Conservation (phyloP, 2,113 vertebrate genomes). For the Triplophysa rosa region DNA sequence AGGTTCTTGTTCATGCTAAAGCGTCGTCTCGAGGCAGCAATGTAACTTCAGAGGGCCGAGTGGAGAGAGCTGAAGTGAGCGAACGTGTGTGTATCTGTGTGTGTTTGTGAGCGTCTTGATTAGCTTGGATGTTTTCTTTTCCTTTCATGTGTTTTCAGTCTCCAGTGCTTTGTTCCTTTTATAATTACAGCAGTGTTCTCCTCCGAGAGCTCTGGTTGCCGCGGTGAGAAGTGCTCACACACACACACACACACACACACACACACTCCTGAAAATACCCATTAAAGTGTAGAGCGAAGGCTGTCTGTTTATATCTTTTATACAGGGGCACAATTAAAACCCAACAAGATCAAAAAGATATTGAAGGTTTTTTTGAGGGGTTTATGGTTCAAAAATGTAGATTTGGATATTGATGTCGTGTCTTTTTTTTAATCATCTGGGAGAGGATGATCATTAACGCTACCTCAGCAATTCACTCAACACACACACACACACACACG, state of each 20-base stretch:
- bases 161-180: constrained; percentile 73
- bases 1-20: constrained; percentile 3
- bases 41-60: constrained; percentile 27
- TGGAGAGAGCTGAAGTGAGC: constrained; percentile 27
- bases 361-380: constrained; percentile 60
- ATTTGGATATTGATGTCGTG: constrained; percentile 74
- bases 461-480: constrained; percentile 69
- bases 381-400: constrained; percentile 74
- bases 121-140: constrained; percentile 64
- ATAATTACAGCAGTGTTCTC: constrained; percentile 76
- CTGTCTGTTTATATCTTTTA: constrained; percentile 68
- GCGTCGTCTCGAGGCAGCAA: not conserved
- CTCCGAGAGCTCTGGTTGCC: constrained; percentile 66
- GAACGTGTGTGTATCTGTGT: constrained; percentile 27
- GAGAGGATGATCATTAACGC: constrained; percentile 68
- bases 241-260: constrained; percentile 45
- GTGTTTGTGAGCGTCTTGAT: constrained; percentile 60
- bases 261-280: constrained; percentile 65
- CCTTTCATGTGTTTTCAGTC: constrained; percentile 76
- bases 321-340: constrained; percentile 73
- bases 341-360: constrained; percentile 73
- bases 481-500: not conserved
- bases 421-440: constrained; percentile 75
- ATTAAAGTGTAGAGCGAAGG: constrained; percentile 65
- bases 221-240: constrained; percentile 57